Conservation (phyloP, 2,888 invertebrate species). For the Sialis fuliginosa region DNA sequence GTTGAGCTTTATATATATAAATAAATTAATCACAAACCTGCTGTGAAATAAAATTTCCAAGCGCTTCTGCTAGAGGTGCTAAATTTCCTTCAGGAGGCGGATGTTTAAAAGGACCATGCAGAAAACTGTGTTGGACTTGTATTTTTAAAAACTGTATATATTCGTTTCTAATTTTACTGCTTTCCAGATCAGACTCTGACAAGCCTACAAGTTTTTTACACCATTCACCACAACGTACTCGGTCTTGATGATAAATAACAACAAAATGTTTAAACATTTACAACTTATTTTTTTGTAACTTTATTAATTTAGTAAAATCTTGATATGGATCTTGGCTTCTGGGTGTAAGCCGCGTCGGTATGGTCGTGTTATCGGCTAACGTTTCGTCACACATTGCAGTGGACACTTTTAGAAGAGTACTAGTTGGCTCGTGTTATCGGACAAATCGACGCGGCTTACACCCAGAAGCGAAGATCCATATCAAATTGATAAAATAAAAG, state of each 20-base stretch:
- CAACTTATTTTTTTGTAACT: too few relatives aligned
- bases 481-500: too few relatives aligned
- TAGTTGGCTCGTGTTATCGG: too few relatives aligned
- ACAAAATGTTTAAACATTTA: background rate
- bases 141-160: constrained; percentile 32
- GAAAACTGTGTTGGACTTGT: constrained; percentile 26
- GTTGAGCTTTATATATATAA: too few relatives aligned
- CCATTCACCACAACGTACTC: constrained; percentile 35
- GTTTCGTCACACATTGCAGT: too few relatives aligned
- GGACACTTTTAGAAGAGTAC: too few relatives aligned
- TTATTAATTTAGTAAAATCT: too few relatives aligned
- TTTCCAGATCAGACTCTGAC: constrained; percentile 26
- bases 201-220: constrained; percentile 26
- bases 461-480: too few relatives aligned
- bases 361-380: too few relatives aligned
- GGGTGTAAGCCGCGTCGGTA: too few relatives aligned
- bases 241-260: constrained; percentile 20
- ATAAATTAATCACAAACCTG: constrained; percentile 13
- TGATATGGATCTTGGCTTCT: too few relatives aligned
- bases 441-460: too few relatives aligned
- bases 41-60: constrained; percentile 25
- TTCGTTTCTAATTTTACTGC: constrained; percentile 28
- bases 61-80: constrained; percentile 26
- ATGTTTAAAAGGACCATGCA: constrained; percentile 30
- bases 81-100: constrained; percentile 25